Conservation (phyloP, 2,888 invertebrate species). For the Lepas anatifera region DNA sequence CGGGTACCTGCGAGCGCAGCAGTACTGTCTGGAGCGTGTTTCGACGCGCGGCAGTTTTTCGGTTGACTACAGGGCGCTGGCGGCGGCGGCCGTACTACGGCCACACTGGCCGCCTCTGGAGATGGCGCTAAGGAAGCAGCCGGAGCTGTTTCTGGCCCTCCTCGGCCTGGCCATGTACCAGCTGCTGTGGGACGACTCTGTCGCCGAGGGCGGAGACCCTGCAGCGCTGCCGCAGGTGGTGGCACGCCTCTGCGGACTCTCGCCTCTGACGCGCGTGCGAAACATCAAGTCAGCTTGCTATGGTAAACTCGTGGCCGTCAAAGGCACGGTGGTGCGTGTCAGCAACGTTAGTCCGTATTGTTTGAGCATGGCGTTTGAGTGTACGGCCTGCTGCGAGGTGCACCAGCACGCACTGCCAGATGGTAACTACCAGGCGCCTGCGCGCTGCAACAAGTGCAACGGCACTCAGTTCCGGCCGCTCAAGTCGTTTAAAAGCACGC, state of each 20-base stretch:
- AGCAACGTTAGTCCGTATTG: conserved; percentile 59
- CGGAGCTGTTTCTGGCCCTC: conserved; percentile 52
- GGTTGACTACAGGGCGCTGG: conserved; percentile 18
- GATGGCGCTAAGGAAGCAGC: conserved; percentile 51
- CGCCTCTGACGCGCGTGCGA: conserved; percentile 21
- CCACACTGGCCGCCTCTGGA: conserved; percentile 50
- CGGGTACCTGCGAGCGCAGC: not conserved
- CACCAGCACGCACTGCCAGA: conserved; percentile 53
- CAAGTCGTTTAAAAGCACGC: conserved; percentile 44
- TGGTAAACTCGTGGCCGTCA: conserved; percentile 64
- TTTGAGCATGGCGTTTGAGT: conserved; percentile 64
- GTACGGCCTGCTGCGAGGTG: conserved; percentile 50
- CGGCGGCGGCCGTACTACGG: conserved; percentile 37
- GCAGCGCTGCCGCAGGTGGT: not conserved
- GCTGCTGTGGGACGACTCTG: conserved; percentile 33
- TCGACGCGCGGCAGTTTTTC: conserved; percentile 14
- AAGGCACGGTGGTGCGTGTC: conserved; percentile 73
- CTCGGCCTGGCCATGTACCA: conserved; percentile 70
- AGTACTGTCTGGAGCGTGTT: not conserved
- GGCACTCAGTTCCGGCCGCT: conserved; percentile 33
- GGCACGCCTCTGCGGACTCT: not conserved
- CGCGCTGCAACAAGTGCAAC: conserved; percentile 30
- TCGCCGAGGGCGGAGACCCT: not conserved
- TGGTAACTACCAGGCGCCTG: conserved; percentile 38
- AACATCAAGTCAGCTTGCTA: conserved; percentile 25